Evolutionary conservation across 2,888 invertebrate species (phyloP).

Genomic region (Choristoneura rosaceana): DNA sequence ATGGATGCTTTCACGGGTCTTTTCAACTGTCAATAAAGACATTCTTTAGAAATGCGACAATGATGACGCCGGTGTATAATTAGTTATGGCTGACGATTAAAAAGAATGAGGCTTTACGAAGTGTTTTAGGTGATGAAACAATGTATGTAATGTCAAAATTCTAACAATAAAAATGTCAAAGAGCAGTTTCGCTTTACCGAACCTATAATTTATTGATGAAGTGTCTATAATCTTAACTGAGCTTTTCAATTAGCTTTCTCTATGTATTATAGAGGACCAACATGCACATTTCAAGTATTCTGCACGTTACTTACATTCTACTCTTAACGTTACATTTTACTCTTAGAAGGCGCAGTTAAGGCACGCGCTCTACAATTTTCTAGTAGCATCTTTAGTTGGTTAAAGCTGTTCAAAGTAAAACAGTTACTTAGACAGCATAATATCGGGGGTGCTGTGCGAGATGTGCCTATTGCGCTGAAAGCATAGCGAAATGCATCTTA

Average conservation of each 20-base stretch:
- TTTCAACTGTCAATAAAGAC: slow-evolving; percentile 78
- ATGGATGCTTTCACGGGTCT: slow-evolving; percentile 72
- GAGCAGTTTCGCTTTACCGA: background rate
- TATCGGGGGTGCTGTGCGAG: slow-evolving; percentile 24
- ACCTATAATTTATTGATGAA: background rate
- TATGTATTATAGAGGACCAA: too few species aligned
- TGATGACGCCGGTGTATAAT: slow-evolving; percentile 61
- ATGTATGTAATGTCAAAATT: slow-evolving; percentile 2
- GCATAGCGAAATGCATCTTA: slow-evolving; percentile 70
- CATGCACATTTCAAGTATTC: background rate
- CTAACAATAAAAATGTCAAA: background rate
- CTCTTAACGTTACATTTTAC: slow-evolving; percentile 5
- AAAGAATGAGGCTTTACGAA: slow-evolving; percentile 34
- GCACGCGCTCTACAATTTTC: slow-evolving; percentile 33
- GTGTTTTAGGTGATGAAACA: slow-evolving; percentile 27
- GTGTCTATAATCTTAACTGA: background rate
- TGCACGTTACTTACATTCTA: background rate
- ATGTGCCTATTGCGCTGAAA: slow-evolving; percentile 46
- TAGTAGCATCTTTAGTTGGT: slow-evolving; percentile 33
- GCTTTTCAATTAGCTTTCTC: background rate
- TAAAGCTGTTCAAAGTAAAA: slow-evolving; percentile 24
- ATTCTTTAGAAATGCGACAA: slow-evolving; percentile 63
- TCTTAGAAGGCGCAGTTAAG: slow-evolving; percentile 18
- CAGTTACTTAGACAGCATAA: slow-evolving; percentile 36
- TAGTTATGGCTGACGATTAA: slow-evolving; percentile 65